Conservation (phyloP, 2,113 vertebrate genomes). For the Uria lomvia region DNA sequence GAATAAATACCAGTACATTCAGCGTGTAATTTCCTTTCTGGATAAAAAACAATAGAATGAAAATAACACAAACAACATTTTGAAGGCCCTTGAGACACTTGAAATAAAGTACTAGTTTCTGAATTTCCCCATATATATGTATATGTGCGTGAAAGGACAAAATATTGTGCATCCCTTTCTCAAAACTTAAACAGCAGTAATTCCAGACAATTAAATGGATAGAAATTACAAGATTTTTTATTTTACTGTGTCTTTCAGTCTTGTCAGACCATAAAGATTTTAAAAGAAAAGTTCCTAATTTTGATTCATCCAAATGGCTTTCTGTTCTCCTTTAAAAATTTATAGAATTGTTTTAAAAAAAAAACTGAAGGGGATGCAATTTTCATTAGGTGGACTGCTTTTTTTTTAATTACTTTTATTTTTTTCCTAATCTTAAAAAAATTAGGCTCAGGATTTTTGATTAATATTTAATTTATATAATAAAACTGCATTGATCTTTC, state of each 20-base stretch:
- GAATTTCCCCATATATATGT: not conserved
- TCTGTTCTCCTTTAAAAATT: not conserved
- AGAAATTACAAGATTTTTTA: not conserved
- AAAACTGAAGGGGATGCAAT: not conserved
- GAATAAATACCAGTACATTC: not conserved
- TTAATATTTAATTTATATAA: not conserved
- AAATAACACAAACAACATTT: not conserved
- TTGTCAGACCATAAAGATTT: not conserved
- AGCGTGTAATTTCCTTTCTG: not conserved
- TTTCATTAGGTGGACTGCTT: not conserved
- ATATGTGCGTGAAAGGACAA: not conserved
- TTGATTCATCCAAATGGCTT: not conserved
- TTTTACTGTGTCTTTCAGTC: not conserved
- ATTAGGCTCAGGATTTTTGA: not conserved
- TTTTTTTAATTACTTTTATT: not conserved
- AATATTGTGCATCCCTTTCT: not conserved
- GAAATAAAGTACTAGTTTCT: not conserved
- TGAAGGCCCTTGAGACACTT: not conserved
- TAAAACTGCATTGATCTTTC: not conserved
- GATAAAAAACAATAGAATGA: not conserved
- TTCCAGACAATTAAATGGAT: accelerated
- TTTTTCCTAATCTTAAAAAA: not conserved
- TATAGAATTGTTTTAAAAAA: not conserved
- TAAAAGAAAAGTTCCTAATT: not conserved
- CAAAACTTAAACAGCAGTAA: not conserved